Percentiles rank a stretch among this genome's conserved stretches.
Evolutionary conservation across 2,113 vertebrate species (phyloP).

Genomic region (Crotalus viridis): DNA sequence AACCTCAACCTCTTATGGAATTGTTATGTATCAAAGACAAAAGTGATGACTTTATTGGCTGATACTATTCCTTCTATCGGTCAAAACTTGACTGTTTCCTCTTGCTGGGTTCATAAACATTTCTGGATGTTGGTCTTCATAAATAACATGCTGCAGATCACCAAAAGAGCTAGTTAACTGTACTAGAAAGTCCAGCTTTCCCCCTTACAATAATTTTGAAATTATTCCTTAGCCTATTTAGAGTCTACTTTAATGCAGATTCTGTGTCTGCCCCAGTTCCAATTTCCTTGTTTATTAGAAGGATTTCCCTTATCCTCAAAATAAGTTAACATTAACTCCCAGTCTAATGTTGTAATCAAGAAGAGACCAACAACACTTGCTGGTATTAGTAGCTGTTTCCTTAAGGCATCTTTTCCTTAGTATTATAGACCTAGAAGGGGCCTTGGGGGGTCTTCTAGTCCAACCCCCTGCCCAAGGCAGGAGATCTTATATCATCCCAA

Average conservation of each 20-base stretch:
- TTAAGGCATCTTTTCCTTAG: not conserved
- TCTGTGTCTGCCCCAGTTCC: not conserved
- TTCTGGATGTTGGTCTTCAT: not conserved
- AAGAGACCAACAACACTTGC: not conserved
- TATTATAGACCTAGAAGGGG: too few relatives aligned
- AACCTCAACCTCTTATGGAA: not conserved
- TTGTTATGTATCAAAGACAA: not conserved
- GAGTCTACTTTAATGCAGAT: not conserved
- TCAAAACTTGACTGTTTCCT: not conserved
- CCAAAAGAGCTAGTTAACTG: not conserved
- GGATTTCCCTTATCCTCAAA: not conserved
- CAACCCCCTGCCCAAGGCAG: too few relatives aligned
- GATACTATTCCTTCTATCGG: not conserved
- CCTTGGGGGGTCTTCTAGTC: too few relatives aligned
- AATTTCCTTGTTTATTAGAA: constrained; percentile 11
- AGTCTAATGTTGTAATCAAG: not conserved
- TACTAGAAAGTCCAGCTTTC: not conserved
- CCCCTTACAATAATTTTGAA: not conserved
- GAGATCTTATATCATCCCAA: too few relatives aligned
- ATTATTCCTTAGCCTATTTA: constrained; percentile 2
- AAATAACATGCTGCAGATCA: not conserved
- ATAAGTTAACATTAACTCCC: not conserved
- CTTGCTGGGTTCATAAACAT: not conserved
- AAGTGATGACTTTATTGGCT: not conserved
- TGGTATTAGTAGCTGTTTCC: not conserved